Evolutionary conservation across 2,888 invertebrate species (phyloP), one percentile per base, ranked within the genome.

Genomic region (Apoda limacodes): DNA sequence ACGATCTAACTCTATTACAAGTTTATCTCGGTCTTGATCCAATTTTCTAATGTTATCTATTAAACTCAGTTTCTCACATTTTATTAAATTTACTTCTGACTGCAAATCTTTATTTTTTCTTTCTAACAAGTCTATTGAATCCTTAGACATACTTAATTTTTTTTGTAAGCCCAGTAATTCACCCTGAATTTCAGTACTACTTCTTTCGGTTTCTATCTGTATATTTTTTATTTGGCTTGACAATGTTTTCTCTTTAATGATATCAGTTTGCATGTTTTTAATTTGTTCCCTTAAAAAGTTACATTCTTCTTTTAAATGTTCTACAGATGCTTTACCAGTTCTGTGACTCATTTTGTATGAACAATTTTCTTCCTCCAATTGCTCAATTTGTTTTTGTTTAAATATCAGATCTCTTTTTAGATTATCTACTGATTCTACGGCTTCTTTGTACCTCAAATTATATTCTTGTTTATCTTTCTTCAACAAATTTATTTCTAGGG

Each of bases 181-280:
- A 55, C 82, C 83, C 60, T 90, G 90, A 32, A 86, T 78, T 43
- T 90, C 89, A 31, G 82, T 78, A 36, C 89, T 76, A 24, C 88
- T 85, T 49, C 87, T 84, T 61, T 92, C 91, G 3, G 89, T 88
- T 75, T 92, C 90, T 48, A 89, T 84, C 51, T 92, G 90, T 27
- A 90, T 74, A 42, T 87, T 83, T 62, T 90, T 92, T 32, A 68
- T 71, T 61, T 82, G 82, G 51, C 57, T 78, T 32, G 76, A 57
- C 35, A 81, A 46, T 30, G 80, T 75, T 55, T 81, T 81, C 42
- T 78, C 76, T 50, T 69, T 78, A 11, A 82, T 70, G 9, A 76
- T 60, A 58, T 81, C 80, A 30, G 63, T 59, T 50, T 82, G 80
- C 55, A 75, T 60, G 46, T 55, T 66, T 48, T 74, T 75, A 24